Evolutionary conservation across 1,140 invertebrate species (phyloP), one percentile per base, ranked within the genome.

Genomic region (Caerostris darwini): DNA sequence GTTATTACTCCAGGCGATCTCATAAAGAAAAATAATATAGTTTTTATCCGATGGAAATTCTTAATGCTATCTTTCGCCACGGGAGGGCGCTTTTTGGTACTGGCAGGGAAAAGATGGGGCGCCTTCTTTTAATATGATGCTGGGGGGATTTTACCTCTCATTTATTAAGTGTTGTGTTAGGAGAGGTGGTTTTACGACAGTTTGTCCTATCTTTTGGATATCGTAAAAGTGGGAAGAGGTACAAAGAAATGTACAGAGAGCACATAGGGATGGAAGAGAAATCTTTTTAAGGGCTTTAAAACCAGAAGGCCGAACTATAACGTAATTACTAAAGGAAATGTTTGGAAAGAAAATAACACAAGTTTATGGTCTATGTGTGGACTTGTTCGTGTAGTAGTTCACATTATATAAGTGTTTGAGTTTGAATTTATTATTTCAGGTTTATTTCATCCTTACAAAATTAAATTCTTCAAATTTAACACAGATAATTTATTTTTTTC

Each of bases 111-210:
- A 50, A 53, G 50, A n/a, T 53, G 12, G 71, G 8, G 34, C 71
- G 53, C 53, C 34, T 34, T 5, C 71, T 77, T 77, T 77, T 77
- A 77, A 77, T 77, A 77, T 77, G 34, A 77, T 77, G 71, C 71
- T 77, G 19, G 8, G 4, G 71, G 50, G 12, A 14, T 77, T 77
- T 77, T 77, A 77, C 71, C 71, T 77, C 71, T 77, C 71, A 77
- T 77, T 77, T 77, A 77, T 77, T 77, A 77, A 77, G 71, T 77
- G 71, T 34, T 77, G 34, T 50, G 50, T 77, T 12, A 77, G 71
- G 34, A 50, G 8, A 77, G 10, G 71, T 8, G 71, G 7, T 77
- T 77, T 77, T 77, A 77, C 7, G 71, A 12, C 4, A 34, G 12
- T 77, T 77, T 53, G 3, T 77, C 19, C 71, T 53, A 77, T 77